Conservation (phyloP, 2,797 vertebrate genomes). For the Catostomus latipinnis region DNA sequence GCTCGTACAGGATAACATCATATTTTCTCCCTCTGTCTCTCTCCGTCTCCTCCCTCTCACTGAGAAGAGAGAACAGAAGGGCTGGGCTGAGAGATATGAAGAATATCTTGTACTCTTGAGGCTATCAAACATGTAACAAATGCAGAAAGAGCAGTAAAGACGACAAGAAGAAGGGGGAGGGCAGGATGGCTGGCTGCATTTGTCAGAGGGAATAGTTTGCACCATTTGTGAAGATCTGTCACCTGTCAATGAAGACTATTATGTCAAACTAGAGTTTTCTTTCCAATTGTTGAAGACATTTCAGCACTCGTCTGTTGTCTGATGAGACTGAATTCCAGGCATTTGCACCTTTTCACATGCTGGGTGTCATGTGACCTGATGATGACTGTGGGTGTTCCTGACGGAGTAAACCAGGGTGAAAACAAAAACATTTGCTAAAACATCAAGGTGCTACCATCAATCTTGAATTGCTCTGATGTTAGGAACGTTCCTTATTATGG, state of each 20-base stretch:
- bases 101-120: constrained; percentile 81
- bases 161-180: constrained; percentile 79
- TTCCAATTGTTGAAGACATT: constrained; percentile 12
- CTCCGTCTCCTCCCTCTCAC: constrained; percentile 9
- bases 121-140: constrained; percentile 83
- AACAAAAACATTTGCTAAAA: background rate
- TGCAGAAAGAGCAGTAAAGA: constrained; percentile 61
- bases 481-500: too few relatives aligned
- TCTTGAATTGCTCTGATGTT: too few relatives aligned
- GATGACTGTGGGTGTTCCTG: background rate
- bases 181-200: constrained; percentile 77
- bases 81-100: constrained; percentile 74
- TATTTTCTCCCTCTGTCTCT: constrained; percentile 9
- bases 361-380: background rate
- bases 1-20: background rate
- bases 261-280: constrained; percentile 7
- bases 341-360: background rate
- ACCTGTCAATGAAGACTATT: constrained; percentile 17
- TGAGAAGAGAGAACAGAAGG: constrained; percentile 49
- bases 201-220: constrained; percentile 63
- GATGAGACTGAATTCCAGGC: background rate
- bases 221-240: constrained; percentile 54
- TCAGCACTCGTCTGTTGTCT: background rate
- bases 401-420: background rate
- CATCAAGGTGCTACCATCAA: too few relatives aligned